Conservation (phyloP, 2,797 vertebrate species). For the Gadopsis marmoratus region DNA sequence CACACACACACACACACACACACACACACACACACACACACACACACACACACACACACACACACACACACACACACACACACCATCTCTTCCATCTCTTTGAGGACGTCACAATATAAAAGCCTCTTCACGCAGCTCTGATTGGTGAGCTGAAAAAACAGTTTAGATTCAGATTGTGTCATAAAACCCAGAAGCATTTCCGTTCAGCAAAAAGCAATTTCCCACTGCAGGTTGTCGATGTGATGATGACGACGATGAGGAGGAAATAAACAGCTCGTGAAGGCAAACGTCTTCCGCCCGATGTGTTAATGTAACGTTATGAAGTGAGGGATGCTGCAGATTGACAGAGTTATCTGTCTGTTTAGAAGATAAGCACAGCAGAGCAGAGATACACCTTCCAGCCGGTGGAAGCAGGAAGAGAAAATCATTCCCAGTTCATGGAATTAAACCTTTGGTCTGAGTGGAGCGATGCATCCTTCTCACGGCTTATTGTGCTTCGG, state of each 20-base stretch:
- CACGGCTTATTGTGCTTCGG: no score
- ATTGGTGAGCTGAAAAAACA: background rate
- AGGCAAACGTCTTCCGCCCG: no score
- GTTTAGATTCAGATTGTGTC: slow-evolving; percentile 16
- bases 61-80: slow-evolving; percentile 2
- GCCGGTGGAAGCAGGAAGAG: no score
- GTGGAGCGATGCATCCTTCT: background rate
- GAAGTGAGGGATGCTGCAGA: background rate
- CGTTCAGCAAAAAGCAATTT: slow-evolving; percentile 27
- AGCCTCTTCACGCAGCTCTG: slow-evolving; percentile 1
- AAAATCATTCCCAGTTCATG: no score
- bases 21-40: no score
- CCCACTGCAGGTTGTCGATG: slow-evolving; percentile 13
- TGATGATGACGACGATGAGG: no score
- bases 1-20: no score
- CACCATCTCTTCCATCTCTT: background rate
- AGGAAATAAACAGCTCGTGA: slow-evolving; percentile 10
- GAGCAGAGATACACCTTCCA: background rate
- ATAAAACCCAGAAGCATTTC: slow-evolving; percentile 12
- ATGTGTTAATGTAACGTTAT: background rate
- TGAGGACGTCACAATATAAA: background rate
- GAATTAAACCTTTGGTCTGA: no score
- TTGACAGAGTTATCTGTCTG: background rate
- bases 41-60: no score
- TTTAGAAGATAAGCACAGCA: background rate